Conservation (phyloP, 2,888 invertebrate genomes). For the Sycophila texana region DNA sequence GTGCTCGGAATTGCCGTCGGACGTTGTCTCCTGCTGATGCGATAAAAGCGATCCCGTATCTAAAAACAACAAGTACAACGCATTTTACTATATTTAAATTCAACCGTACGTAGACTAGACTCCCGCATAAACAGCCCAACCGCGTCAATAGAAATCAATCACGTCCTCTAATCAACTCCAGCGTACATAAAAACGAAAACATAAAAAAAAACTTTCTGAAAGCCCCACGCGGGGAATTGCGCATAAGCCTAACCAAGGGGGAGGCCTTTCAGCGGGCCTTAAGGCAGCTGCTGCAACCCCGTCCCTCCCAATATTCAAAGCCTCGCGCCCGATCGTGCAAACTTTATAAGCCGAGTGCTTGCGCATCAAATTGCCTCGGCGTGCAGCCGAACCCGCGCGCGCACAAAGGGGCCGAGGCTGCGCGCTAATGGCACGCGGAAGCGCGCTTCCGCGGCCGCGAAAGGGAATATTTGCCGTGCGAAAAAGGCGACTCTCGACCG, state of each 20-base stretch:
- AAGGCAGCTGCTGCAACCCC: too few relatives aligned
- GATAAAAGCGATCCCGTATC: constrained; percentile 74
- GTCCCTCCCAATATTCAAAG: neutral
- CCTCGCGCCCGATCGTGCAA: neutral
- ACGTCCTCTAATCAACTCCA: too few relatives aligned
- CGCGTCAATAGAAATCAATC: too few relatives aligned
- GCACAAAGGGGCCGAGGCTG: neutral
- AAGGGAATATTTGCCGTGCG: constrained; percentile 31
- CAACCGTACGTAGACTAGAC: neutral
- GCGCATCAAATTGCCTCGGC: neutral
- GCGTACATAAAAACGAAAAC: too few relatives aligned
- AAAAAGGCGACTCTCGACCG: constrained; percentile 31
- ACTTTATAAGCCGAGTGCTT: neutral
- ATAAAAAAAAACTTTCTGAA: neutral
- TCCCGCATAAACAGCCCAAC: neutral
- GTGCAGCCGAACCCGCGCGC: neutral
- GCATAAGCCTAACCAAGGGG: too few relatives aligned
- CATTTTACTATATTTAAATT: too few relatives aligned
- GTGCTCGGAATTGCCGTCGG: constrained; percentile 93
- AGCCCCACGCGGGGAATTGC: neutral
- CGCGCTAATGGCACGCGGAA: constrained; percentile 6
- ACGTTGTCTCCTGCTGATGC: constrained; percentile 83
- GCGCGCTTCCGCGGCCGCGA: neutral
- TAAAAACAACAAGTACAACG: constrained; percentile 58
- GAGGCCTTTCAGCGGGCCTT: too few relatives aligned